Base-by-base conservation (phyloP, 2,797 vertebrate genomes). In the Sitta carolinensis region DNA sequence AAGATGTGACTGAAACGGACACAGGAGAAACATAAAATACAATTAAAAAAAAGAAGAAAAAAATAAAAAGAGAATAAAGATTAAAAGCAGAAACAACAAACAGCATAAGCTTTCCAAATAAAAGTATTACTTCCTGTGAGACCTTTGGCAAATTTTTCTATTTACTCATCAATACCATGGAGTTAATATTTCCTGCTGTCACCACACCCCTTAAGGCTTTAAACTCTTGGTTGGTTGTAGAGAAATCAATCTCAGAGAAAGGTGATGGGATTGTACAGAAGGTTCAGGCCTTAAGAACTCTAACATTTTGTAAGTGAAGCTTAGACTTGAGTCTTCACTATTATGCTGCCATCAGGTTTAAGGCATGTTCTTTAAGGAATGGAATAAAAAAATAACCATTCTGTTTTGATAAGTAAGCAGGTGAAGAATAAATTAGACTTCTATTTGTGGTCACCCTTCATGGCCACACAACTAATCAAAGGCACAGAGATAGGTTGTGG, bases 101-200 rank as follows among this genome's bases (percentile, higher is more conserved):
- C 12, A 57, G 42, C 67, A 52, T 40, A 76, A 76, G 9, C 11
- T 77, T 78, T 83, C 34, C 27, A 64, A 72, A 77, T 68, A 51
- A 29, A 91, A 61, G 29, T 75, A 75, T 85, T 67, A 27, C 29
- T 72, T 89, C 64, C 68, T 72, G 23, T 55, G 38, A 83, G 47
- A 92, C 20, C 42, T 87, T 77, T 68, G 75, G 34, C 54, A 81
- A 80, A 63, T 85, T 83, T 70, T 19, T 82, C 18, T 68, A 9
- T 74, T 91, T 89, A 50, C 30, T 83, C 47, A 61, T 81, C 69
- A 77, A 54, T 85, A 70, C 16, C 34, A 55, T 15, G 5, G 16
- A 79, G 76, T 64, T 84, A 86, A 36, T 29, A 34, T 61, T 96
- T 85, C 45, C 69, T 83, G 38, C 27, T 91, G 54, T 76, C 75